A percentile compares a stretch with the other conserved stretches of the same genome.
Conservation (phyloP, 1,140 invertebrate genomes). For the Yoshiicerus persimilis region DNA sequence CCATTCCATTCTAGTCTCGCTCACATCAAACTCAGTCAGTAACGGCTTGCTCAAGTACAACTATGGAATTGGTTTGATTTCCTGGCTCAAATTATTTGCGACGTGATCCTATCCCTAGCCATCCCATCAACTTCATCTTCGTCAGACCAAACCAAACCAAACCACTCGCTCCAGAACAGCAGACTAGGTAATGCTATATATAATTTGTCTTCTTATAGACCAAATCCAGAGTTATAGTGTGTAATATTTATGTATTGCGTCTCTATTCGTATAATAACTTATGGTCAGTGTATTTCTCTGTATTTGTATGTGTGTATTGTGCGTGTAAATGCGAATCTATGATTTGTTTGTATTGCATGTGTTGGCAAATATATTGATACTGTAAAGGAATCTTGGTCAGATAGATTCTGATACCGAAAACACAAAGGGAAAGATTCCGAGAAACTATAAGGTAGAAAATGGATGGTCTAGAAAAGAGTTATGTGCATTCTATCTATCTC, state of each 20-base stretch:
- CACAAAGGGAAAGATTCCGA: not conserved
- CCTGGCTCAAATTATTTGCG: conserved; percentile 22
- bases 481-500: not conserved
- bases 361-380: too few relatives aligned
- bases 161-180: not conserved
- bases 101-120: conserved; percentile 1
- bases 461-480: not conserved
- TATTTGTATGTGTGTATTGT: too few relatives aligned
- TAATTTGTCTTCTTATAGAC: too few relatives aligned
- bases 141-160: not conserved
- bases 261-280: too few relatives aligned
- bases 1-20: not conserved
- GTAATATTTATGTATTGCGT: too few relatives aligned
- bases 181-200: not conserved
- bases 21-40: not conserved
- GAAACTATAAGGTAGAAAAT: not conserved
- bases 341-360: too few relatives aligned
- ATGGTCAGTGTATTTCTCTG: too few relatives aligned
- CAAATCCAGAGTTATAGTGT: too few relatives aligned
- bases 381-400: too few relatives aligned
- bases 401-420: not conserved
- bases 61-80: conserved; percentile 25
- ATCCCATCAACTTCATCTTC: conserved; percentile 27
- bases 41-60: not conserved
- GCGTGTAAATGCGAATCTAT: too few relatives aligned